Evolutionary conservation across 2,797 vertebrate species (phyloP), one percentile per base, ranked within the genome.

Genomic region (Rhinella marina): DNA sequence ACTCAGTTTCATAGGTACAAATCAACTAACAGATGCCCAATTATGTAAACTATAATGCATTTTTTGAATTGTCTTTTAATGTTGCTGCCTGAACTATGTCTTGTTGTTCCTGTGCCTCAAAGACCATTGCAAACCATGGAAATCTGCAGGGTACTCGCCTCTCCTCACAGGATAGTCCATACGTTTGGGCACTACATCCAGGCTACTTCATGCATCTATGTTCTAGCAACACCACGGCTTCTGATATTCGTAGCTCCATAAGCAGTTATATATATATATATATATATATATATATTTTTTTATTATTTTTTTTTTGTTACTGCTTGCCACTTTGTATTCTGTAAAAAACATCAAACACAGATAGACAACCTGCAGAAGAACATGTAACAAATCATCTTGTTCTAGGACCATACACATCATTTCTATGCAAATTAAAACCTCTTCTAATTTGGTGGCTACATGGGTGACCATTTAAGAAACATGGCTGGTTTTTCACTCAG

Each of bases 381-480:
- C 66, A 41, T 32, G 29, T 73, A 5, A 8, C 21, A 16, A 32
- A 32, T 41, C 29, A 73, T 21, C 32, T 73, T 19, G 23, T 7
- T 11, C 29, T 21, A 17, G 56, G 32, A 19, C 27, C 19, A 27
- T 7, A 3, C 52, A 7, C 59, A 10, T 68, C 52, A 57, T 57
- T 57, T 83, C 82, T 83, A 72, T 83, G 82, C 82, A 83, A 54
- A 29, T 57, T 2, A 4, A 54, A 54, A 25, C 0, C 27, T 23
- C 13, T 66, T 50, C 68, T 73, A 32, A 19, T 9, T 16, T 32
- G 5, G 32, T 1, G 14, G 27, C 14, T 73, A 73, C 32, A 73
- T 21, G 7, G 32, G 16, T 29, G 17, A 21, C 70, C 10, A 10
- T 16, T 70, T 48, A 70, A 32, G 10, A 70, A 70, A 70, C 13